Evolutionary conservation across 2,888 invertebrate genomes (phyloP), one percentile per base, ranked within the genome.

Genomic region (Eugnorisma glareosa): DNA sequence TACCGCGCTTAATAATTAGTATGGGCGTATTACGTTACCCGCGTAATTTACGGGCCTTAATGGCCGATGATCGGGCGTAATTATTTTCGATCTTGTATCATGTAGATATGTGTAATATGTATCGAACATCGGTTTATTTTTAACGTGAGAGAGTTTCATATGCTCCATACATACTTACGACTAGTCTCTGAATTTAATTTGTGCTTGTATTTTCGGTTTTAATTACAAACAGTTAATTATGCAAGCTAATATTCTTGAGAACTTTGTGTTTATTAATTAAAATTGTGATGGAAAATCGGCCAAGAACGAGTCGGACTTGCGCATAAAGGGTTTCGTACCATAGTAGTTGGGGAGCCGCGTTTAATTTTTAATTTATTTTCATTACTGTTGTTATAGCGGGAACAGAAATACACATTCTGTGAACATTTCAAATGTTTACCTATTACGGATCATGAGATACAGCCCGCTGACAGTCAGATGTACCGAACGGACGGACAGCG

Each of bases 1-100:
- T 83, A 84, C 84, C 84, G 85, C 77, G 87, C 82, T 86, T 90
- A 90, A 90, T 90, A 93, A 93, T 93, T 93, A 93, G 88, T 89
- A 87, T 83, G 89, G 90, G 87, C 89, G 86, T 91, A 91, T 93
- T 93, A 91, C 90, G 92, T 93, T 93, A 93, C 90, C 88, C 85
- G 89, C 83, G 90, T 93, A 93, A 94, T 93, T 93, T 93, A 94
- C 92, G 91, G 86, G 84, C 89, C 86, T 79, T 93, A 94, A 94
- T 94, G 89, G 92, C 68, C 92, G 93, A 90, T 92, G 92, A 93
- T 93, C 92, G 91, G 78, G 89, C 90, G 91, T 93, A 92, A 94
- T 94, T 93, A 94, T 93, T 93, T 93, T 93, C 89, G 86, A 89
- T 89, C 91, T 86, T 90, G 88, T 89, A 80, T 70, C 73, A 70